Evolutionary conservation across 2,888 invertebrate species (phyloP).

Genomic region (Agrochola litura): DNA sequence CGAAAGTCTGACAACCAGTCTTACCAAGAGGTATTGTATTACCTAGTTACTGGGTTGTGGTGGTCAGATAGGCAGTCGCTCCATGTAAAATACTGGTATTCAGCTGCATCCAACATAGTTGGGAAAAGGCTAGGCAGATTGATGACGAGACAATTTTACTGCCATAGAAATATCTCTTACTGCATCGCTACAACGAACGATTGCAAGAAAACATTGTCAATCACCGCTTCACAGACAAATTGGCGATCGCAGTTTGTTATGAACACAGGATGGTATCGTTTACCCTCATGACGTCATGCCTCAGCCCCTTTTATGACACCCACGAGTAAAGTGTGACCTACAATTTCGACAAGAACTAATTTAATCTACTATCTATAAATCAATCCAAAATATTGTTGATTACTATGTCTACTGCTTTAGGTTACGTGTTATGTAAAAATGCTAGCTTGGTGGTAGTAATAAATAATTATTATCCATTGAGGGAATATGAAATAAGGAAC

Average conservation of each 20-base stretch:
- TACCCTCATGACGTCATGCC: not conserved
- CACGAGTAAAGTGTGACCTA: not conserved
- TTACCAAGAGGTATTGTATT: too few relatives aligned
- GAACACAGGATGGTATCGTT: not conserved
- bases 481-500: conserved; percentile 57
- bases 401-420: conserved; percentile 14
- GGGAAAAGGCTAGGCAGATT: too few relatives aligned
- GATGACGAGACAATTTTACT: not conserved
- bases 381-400: conserved; percentile 10
- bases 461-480: conserved; percentile 59
- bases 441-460: conserved; percentile 25
- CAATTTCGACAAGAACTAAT: not conserved
- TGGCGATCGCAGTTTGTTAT: too few relatives aligned
- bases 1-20: too few relatives aligned
- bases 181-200: not conserved
- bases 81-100: too few relatives aligned
- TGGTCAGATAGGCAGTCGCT: too few relatives aligned
- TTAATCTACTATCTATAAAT: conserved; percentile 14
- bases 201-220: not conserved
- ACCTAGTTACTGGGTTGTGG: too few relatives aligned
- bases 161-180: not conserved
- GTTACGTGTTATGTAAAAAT: conserved; percentile 48
- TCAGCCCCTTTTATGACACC: not conserved
- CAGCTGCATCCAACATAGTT: too few relatives aligned
- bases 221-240: too few relatives aligned